Evolutionary conservation across 2,888 invertebrate genomes (phyloP), one percentile per base, ranked within the genome.

Genomic region (Cabera pusaria): DNA sequence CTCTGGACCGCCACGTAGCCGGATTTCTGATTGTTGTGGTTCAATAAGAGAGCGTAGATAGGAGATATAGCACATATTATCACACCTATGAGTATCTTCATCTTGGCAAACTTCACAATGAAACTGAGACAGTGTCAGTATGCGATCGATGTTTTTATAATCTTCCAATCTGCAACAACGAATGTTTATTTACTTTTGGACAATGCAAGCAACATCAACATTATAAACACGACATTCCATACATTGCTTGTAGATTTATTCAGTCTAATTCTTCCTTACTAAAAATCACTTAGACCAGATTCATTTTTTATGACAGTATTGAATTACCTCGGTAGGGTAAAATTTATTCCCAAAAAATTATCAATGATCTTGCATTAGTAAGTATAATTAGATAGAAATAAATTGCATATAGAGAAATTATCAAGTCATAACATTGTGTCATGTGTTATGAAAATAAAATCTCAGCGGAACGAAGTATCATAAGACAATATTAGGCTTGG

Each of bases 201-300:
- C 8, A 29, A 32, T 24, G 48, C 56, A 68, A 72, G 76, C 64
- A 74, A 66, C n/a, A n/a, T n/a, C n/a, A n/a, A n/a, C n/a, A n/a
- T n/a, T n/a, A 62, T 51, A 67, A 59, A 62, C 55, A 60, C 20
- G 2, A 5, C 11, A 19, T 7, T 28, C n/a, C n/a, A n/a, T n/a
- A n/a, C n/a, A n/a, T n/a, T n/a, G n/a, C n/a, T n/a, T n/a, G n/a
- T n/a, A n/a, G n/a, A n/a, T n/a, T n/a, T n/a, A n/a, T n/a, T n/a
- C n/a, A n/a, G n/a, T n/a, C n/a, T n/a, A n/a, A n/a, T n/a, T n/a
- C n/a, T n/a, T n/a, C n/a, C n/a, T n/a, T n/a, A n/a, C n/a, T n/a
- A n/a, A n/a, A n/a, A n/a, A n/a, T n/a, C n/a, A n/a, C n/a, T n/a
- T n/a, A n/a, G n/a, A n/a, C n/a, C n/a, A n/a, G n/a, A n/a, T n/a